These are phyloP conservation scores for Vidua macroura DNA, from an alignment of 2,113 vertebrate genomes.

Conservation along the genomic window DNA sequence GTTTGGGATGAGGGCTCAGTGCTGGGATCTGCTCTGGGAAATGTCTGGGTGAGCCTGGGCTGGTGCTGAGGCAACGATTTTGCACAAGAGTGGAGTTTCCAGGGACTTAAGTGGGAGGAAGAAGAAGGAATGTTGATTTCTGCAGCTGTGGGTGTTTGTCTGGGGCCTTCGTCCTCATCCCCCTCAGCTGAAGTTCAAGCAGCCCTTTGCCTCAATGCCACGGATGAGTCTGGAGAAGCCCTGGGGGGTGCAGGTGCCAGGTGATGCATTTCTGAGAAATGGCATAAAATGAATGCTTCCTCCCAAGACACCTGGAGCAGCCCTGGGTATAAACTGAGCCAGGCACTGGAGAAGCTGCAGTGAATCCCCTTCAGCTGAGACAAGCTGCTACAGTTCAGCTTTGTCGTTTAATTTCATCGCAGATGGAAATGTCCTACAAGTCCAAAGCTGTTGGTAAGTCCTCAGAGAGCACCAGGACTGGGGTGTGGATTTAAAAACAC, in stretches of 20 bases:
- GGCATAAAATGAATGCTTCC: accelerated
- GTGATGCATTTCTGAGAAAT: background rate
- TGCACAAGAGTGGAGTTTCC: background rate
- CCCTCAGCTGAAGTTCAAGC: background rate
- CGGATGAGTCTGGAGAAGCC: no score
- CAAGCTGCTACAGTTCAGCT: background rate
- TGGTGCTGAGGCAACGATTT: background rate
- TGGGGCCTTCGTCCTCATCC: background rate
- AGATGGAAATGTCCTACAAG: background rate
- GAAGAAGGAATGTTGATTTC: background rate
- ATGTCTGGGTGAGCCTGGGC: background rate
- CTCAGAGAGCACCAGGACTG: background rate
- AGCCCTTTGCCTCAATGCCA: accelerated
- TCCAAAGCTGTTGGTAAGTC: background rate
- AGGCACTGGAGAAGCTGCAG: accelerated
- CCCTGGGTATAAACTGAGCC: accelerated
- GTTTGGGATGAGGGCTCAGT: background rate
- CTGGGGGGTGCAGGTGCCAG: background rate
- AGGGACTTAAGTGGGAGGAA: background rate
- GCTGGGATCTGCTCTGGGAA: background rate
- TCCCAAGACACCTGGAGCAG: background rate
- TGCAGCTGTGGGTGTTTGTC: background rate
- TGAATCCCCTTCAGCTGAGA: background rate
- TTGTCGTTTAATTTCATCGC: background rate
- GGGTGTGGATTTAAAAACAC: background rate